Conservation (phyloP, 2,113 vertebrate genomes). For the Eolophus roseicapilla region DNA sequence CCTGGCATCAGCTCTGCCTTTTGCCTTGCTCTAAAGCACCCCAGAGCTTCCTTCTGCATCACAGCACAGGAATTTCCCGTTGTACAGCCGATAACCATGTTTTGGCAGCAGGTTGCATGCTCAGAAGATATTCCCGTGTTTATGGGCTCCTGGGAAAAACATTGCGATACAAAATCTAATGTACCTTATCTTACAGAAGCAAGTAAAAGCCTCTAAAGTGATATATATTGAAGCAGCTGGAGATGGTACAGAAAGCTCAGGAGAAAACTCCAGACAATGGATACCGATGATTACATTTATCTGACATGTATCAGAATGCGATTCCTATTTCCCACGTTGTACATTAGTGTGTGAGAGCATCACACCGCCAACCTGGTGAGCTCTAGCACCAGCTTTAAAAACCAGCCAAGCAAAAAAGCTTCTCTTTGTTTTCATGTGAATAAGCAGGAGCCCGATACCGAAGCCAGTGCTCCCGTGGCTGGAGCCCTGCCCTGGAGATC, state of each 20-base stretch:
- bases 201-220: neutral
- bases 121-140: neutral
- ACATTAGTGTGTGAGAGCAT: neutral
- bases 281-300: neutral
- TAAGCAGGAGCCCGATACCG: neutral
- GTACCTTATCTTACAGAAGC: neutral
- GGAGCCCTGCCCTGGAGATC: neutral
- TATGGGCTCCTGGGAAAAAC: neutral
- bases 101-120: neutral
- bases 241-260: neutral
- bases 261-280: neutral
- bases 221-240: neutral
- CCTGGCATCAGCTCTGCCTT: neutral
- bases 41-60: fast-evolving
- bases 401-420: neutral
- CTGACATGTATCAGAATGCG: neutral
- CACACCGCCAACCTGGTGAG: neutral
- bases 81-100: fast-evolving
- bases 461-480: neutral
- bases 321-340: neutral
- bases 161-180: neutral
- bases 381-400: neutral
- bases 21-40: neutral
- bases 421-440: neutral
- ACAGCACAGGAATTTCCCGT: neutral